Evolutionary conservation across 2,888 invertebrate species (phyloP).

Genomic region (Amorpha juglandis): DNA sequence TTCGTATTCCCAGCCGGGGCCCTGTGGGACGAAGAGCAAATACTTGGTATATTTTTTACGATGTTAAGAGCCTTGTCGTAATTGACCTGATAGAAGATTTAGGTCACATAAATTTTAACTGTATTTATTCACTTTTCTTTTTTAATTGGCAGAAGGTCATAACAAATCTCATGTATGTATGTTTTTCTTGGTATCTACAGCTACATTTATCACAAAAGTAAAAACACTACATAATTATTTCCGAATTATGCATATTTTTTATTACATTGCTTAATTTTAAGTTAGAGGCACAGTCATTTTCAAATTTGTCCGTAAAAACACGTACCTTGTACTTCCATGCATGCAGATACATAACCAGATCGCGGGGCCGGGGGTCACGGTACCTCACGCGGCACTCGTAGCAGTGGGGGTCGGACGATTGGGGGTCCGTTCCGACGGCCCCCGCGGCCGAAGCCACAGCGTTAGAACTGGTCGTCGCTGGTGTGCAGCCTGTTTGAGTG

Average conservation of each 20-base stretch:
- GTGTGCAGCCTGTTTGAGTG: constrained; percentile 92
- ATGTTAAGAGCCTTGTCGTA: not conserved
- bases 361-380: constrained; percentile 95
- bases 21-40: constrained; percentile 78
- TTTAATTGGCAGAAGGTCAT: no score
- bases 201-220: no score
- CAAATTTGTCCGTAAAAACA: not conserved
- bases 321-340: constrained; percentile 95
- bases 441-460: constrained; percentile 30
- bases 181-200: no score
- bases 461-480: constrained; percentile 78
- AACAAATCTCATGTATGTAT: no score
- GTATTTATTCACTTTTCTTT: not conserved
- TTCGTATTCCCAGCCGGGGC: constrained; percentile 97
- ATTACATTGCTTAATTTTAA: no score
- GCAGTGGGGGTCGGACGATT: constrained; percentile 93
- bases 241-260: no score
- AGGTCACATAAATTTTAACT: not conserved
- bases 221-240: no score
- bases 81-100: not conserved
- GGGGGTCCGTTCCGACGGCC: constrained; percentile 61
- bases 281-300: not conserved
- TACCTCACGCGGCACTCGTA: constrained; percentile 96
- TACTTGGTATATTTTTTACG: not conserved
- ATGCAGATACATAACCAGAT: constrained; percentile 97